Evolutionary conservation across 2,113 vertebrate genomes (phyloP), one percentile per base, ranked within the genome.

Genomic region (Zootoca vivipara): DNA sequence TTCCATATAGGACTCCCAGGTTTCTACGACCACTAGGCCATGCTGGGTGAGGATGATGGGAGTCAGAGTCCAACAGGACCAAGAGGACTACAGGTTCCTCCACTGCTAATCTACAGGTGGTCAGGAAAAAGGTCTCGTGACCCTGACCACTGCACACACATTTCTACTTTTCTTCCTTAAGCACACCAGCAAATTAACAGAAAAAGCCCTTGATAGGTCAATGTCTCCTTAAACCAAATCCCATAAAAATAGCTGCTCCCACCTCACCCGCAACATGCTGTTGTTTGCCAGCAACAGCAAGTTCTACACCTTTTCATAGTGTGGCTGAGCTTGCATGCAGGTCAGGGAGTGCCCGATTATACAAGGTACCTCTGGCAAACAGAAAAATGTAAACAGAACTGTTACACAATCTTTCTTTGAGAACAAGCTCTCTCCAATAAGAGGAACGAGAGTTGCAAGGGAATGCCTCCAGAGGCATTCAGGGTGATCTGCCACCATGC

Each of bases 301-400:
- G 84, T 80, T 91, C 28, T 73, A 40, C 33, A 30, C 35, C 40
- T 56, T 62, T n/a, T 83, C 75, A 70, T 0, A 92, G 70, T 56
- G 91, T 79, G 92, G 82, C 46, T 93, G 87, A 69, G 9, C 42
- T 93, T 69, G 22, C 89, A 74, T 92, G 89, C 35, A 89, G 30
- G 85, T 65, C 62, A 13, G 89, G 88, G 88, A 74, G 91, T 93
- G 91, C 83, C 91, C 58, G 78, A 67, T 90, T 85, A 90, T 78
- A 56, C 89, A 94, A 93, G 89, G 67, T 77, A 74, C 65, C 69
- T 91, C 77, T 92, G 91, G 89, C 91, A 96, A 91, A 65, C 87
- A 93, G 15, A 92, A 80, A 90, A 92, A 91, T 90, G 87, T 35
- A 85, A 92, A 82, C 85, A 86, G 78, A 86, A 90, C 22, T 67